Evolutionary conservation across 2,888 invertebrate species (phyloP).

Genomic region (Loripinus fragilis): DNA sequence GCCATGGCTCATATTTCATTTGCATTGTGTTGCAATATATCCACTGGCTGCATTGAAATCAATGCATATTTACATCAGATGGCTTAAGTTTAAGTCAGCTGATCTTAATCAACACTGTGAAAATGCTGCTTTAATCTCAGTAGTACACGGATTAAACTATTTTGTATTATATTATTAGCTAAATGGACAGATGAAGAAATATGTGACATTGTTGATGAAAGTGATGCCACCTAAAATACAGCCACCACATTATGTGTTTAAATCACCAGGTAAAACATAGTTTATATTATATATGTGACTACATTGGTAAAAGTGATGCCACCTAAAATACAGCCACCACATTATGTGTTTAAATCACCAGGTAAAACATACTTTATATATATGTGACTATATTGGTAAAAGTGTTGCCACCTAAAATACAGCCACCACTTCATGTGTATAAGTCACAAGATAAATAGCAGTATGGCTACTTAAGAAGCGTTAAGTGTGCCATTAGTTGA

Average conservation of each 20-base stretch:
- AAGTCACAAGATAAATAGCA: conserved; percentile 96
- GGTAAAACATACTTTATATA: too few species aligned
- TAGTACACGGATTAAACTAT: too few species aligned
- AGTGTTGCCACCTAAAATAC: conserved; percentile 97
- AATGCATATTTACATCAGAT: too few species aligned
- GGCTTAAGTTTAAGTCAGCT: too few species aligned
- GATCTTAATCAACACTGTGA: too few species aligned
- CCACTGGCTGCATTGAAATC: too few species aligned
- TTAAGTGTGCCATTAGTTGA: too few species aligned
- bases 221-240: conserved; percentile 98
- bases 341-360: conserved; percentile 98
- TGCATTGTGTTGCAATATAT: too few species aligned
- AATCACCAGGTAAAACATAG: conserved; percentile 95
- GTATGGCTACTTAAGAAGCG: too few species aligned
- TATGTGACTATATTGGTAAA: conserved; percentile 90
- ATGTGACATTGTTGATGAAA: conserved; percentile 90
- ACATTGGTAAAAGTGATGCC: conserved; percentile 98
- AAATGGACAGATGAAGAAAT: conserved; percentile 94
- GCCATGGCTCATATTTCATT: too few species aligned
- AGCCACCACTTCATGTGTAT: conserved; percentile 96
- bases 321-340: conserved; percentile 94
- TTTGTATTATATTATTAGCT: conserved; percentile 85
- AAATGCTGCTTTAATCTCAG: too few species aligned
- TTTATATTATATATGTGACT: too few species aligned
- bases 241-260: conserved; percentile 96